Conservation (phyloP, 2,888 invertebrate species). For the Coremacera marginata region DNA sequence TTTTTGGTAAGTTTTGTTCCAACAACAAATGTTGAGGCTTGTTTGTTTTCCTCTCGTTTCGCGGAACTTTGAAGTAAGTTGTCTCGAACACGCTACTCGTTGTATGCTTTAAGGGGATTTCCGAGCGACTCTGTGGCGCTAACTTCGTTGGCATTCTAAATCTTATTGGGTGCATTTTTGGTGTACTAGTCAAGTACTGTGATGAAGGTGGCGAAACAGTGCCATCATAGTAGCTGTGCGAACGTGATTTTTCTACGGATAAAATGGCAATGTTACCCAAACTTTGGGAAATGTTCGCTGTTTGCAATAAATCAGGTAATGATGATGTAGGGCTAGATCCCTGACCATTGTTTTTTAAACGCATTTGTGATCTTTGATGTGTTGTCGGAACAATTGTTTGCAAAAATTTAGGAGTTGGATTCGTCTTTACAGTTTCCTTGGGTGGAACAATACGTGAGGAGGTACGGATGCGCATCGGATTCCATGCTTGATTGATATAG, state of each 20-base stretch:
- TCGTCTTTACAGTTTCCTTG: slow-evolving; percentile 39
- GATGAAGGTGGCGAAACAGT: slow-evolving; percentile 53
- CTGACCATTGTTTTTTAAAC: background rate
- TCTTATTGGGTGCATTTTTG: background rate
- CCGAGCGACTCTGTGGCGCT: slow-evolving; percentile 29
- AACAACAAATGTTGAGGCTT: slow-evolving; percentile 45
- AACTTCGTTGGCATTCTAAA: slow-evolving; percentile 25
- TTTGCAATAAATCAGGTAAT: background rate
- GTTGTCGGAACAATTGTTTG: slow-evolving; percentile 19
- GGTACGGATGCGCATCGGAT: slow-evolving; percentile 59
- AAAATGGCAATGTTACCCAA: slow-evolving; percentile 52
- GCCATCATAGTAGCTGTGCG: slow-evolving; percentile 68
- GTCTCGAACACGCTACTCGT: slow-evolving; percentile 62
- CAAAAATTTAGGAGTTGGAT: slow-evolving; percentile 10
- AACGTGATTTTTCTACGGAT: slow-evolving; percentile 67
- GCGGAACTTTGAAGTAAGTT: slow-evolving; percentile 63
- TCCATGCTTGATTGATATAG: slow-evolving; percentile 57
- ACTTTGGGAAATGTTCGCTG: background rate
- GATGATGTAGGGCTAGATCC: background rate
- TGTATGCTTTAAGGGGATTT: slow-evolving; percentile 54
- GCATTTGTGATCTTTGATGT: background rate
- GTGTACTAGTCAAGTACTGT: background rate
- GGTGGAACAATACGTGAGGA: slow-evolving; percentile 45
- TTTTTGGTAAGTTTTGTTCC: slow-evolving; percentile 62
- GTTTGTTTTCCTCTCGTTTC: slow-evolving; percentile 55